phyloP scores from a whole-genome alignment of 2,113 vertebrate species.

The Bubo blakistoni region DNA sequence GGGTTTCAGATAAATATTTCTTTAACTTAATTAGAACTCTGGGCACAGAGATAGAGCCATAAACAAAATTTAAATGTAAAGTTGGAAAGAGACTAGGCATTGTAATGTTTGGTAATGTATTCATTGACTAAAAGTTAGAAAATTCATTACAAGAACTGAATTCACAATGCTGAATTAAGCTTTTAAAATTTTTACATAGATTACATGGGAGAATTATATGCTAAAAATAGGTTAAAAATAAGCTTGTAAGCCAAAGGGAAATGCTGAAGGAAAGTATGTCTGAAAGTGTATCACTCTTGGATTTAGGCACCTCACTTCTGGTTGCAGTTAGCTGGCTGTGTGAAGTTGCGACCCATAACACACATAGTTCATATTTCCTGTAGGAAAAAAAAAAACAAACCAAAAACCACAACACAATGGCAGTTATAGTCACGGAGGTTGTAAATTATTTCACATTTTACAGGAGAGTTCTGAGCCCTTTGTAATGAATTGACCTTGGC shows the following conservation, averaged over 20 bases:
- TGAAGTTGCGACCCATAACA: background rate
- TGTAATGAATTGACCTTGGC: background rate
- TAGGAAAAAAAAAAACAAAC: background rate
- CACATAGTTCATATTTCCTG: background rate
- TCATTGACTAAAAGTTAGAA: background rate
- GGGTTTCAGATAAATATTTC: background rate
- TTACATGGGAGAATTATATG: background rate
- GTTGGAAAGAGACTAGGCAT: background rate
- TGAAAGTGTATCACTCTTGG: background rate
- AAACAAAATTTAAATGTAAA: background rate
- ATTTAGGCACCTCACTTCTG: background rate
- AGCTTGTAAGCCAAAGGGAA: background rate
- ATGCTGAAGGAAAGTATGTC: background rate
- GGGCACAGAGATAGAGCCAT: background rate
- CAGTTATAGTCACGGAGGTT: background rate
- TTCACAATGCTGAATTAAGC: background rate
- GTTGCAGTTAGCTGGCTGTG: background rate
- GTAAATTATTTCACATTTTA: background rate
- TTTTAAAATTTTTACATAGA: background rate
- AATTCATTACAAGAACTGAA: background rate
- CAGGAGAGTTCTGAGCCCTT: background rate
- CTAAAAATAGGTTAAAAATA: background rate
- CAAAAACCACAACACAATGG: background rate
- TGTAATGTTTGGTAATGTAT: background rate
- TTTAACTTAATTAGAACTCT: background rate